Evolutionary conservation across 2,113 vertebrate species (phyloP).

Genomic region (Argyrosomus japonicus): DNA sequence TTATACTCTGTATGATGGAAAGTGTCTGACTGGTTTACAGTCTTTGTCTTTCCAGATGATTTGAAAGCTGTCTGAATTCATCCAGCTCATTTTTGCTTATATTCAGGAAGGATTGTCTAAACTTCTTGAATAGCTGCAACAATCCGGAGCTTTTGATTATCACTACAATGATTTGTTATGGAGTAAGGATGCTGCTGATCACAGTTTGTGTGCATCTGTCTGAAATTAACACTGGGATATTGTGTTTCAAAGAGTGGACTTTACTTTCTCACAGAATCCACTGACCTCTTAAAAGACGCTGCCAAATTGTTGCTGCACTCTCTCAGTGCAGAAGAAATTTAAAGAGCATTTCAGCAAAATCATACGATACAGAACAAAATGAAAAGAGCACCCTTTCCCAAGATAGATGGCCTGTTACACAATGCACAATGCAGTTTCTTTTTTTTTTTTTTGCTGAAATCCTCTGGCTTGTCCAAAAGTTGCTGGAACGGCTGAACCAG

Average conservation of each 20-base stretch:
- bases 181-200: background rate
- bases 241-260: constrained; percentile 7
- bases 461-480: constrained; percentile 1
- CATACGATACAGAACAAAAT: background rate
- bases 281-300: constrained; percentile 6
- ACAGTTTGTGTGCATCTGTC: background rate
- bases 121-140: constrained; percentile 6
- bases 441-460: background rate
- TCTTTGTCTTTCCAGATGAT: background rate
- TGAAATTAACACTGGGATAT: background rate
- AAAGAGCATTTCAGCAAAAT: constrained; percentile 19
- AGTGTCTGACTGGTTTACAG: background rate
- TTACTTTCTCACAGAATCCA: constrained; percentile 6
- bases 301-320: background rate
- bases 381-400: background rate
- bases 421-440: background rate
- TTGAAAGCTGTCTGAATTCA: background rate
- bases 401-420: background rate
- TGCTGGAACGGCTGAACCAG: constrained; percentile 21
- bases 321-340: background rate
- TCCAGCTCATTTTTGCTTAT: background rate
- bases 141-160: constrained; percentile 21
- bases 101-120: background rate
- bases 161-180: constrained; percentile 13
- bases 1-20: background rate